These are phyloP conservation scores for Hydrozoanthus gracilis DNA, from an alignment of 92 coral and sea anemone species.

Conservation along the genomic window DNA sequence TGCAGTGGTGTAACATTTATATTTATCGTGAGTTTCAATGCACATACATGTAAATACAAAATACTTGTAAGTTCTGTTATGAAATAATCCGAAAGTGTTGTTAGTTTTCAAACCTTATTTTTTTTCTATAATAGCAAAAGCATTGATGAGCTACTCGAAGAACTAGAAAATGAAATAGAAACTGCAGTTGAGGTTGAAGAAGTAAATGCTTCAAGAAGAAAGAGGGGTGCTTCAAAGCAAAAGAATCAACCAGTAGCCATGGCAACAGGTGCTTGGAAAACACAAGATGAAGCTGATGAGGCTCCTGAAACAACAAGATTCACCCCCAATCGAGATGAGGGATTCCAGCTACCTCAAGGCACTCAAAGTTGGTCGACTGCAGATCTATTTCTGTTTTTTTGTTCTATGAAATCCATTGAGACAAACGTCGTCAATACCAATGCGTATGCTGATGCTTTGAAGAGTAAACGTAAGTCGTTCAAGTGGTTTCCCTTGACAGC, in stretches of 20 bases:
- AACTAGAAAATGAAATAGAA: conserved; percentile 8
- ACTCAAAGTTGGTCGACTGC: conserved; percentile 53
- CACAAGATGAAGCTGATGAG: conserved; percentile 47
- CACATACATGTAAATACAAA: too few species aligned
- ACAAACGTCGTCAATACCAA: conserved; percentile 44
- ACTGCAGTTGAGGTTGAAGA: conserved; percentile 20
- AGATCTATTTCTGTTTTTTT: conserved; percentile 52
- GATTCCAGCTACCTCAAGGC: conserved; percentile 53
- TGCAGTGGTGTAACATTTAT: too few species aligned
- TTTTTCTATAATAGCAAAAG: conserved; percentile 13
- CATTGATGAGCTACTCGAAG: conserved; percentile 2
- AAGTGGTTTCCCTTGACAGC: conserved; percentile 52
- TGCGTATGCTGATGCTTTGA: conserved; percentile 41
- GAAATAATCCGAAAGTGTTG: neutral
- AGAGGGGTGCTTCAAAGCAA: conserved; percentile 17
- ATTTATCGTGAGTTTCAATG: too few species aligned
- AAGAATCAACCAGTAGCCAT: conserved; percentile 15
- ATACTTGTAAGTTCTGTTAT: conserved; percentile 9
- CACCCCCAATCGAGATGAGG: conserved; percentile 49
- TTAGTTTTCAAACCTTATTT: neutral
- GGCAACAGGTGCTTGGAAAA: conserved; percentile 4
- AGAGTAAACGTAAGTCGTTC: conserved; percentile 34
- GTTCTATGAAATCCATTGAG: conserved; percentile 36
- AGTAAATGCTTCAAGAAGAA: conserved; percentile 18
- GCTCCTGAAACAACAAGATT: conserved; percentile 40